Conservation (phyloP, 1,140 invertebrate genomes). For the Pinna nobilis region DNA sequence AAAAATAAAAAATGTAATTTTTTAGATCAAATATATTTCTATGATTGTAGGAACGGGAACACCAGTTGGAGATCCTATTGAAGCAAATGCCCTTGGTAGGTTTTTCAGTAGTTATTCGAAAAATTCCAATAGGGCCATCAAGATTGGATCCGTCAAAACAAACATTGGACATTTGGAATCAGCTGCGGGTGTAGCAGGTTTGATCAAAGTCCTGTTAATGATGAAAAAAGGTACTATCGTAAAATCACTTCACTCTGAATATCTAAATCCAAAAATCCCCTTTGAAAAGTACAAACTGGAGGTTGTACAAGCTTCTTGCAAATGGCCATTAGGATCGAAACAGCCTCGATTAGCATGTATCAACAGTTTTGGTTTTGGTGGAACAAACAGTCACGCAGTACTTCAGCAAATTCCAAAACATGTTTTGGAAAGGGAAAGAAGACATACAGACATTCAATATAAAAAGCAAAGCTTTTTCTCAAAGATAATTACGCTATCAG, state of each 20-base stretch:
- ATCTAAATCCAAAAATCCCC: conserved; percentile 90
- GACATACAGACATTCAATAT: too few species aligned
- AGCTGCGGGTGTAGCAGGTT: conserved; percentile 90
- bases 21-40: neutral
- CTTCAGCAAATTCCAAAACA: conserved; percentile 79
- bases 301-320: conserved; percentile 84
- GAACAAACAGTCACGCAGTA: conserved; percentile 93
- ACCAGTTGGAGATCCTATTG: conserved; percentile 49
- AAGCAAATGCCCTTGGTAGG: conserved; percentile 25
- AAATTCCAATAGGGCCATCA: neutral
- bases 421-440: too few species aligned
- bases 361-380: conserved; percentile 98
- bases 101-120: conserved; percentile 3
- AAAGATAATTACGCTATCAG: neutral
- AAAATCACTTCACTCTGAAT: conserved; percentile 89
- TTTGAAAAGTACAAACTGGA: conserved; percentile 25
- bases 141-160: conserved; percentile 94
- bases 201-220: conserved; percentile 91
- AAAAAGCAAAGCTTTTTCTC: too few species aligned
- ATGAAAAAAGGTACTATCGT: conserved; percentile 92
- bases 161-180: conserved; percentile 98
- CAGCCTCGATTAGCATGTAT: conserved; percentile 87
- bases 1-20: too few species aligned
- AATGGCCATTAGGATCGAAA: conserved; percentile 78
- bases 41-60: conserved; percentile 48